Evolutionary conservation across 2,797 vertebrate genomes (phyloP).

Genomic region (Novumbra hubbsi): DNA sequence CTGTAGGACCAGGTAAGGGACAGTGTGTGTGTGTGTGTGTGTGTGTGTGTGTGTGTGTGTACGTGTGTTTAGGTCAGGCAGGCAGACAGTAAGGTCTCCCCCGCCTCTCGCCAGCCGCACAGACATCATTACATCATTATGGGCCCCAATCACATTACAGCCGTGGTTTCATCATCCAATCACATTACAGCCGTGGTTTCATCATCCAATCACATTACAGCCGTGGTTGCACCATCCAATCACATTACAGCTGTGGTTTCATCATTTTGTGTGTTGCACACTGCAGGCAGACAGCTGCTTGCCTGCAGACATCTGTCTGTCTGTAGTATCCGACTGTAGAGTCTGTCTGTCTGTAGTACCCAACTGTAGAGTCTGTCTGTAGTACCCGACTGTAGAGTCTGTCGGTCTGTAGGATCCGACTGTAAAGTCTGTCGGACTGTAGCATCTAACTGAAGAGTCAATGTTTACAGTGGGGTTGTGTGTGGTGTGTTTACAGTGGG

Average conservation of each 20-base stretch:
- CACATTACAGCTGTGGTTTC: constrained; percentile 41
- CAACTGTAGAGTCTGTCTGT: no score
- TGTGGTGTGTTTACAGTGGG: constrained; percentile 5
- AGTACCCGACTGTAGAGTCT: no score
- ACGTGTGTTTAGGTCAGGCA: constrained; percentile 28
- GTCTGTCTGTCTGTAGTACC: no score
- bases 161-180: constrained; percentile 44
- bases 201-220: constrained; percentile 49
- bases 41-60: background rate
- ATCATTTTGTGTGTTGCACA: constrained; percentile 50
- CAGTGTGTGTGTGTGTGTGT: constrained; percentile 5
- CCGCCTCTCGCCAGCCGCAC: constrained; percentile 33
- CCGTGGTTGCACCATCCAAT: constrained; percentile 43
- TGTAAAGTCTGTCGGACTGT: no score
- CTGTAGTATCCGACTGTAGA: no score
- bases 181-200: constrained; percentile 51
- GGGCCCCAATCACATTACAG: constrained; percentile 64
- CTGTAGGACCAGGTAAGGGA: background rate
- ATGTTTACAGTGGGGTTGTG: background rate
- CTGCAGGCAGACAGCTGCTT: background rate
- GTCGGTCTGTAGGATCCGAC: no score
- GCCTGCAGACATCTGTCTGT: no score
- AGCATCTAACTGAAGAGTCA: no score
- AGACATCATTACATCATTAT: constrained; percentile 72
- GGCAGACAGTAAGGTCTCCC: constrained; percentile 40